Conservation (phyloP, 2,797 vertebrate species). For the Gallirallus australis region DNA sequence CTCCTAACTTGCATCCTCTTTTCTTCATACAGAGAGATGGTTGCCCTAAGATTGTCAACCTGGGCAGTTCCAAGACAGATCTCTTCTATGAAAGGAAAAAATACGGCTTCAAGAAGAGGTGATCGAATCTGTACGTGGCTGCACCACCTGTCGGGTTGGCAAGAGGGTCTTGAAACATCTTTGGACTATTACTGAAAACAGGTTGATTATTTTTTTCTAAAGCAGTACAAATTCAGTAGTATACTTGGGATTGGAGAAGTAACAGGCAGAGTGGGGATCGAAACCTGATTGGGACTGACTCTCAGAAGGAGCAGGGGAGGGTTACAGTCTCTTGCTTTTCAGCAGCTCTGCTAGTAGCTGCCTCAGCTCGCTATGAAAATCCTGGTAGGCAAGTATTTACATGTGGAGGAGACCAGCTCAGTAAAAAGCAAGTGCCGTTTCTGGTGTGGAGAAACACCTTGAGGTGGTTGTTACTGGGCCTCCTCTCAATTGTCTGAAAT, state of each 20-base stretch:
- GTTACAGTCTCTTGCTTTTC: not conserved
- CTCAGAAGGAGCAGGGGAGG: not conserved
- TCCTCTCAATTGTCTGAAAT: not conserved
- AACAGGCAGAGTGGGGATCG: not conserved
- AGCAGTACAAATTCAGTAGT: not conserved
- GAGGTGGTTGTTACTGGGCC: not conserved
- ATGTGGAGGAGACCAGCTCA: not conserved
- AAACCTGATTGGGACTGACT: not conserved
- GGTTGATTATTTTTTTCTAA: not conserved
- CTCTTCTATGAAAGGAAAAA: slow-evolving; percentile 99
- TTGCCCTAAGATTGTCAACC: slow-evolving; percentile 97
- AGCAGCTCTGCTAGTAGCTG: not conserved
- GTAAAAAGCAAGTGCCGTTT: not conserved
- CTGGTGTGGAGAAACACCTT: not conserved
- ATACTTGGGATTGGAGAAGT: not conserved
- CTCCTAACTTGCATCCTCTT: not conserved
- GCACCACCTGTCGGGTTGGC: slow-evolving; percentile 25
- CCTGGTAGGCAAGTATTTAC: not conserved
- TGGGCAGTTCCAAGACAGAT: slow-evolving; percentile 98
- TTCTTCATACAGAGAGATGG: slow-evolving; percentile 88
- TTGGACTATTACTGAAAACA: slow-evolving; percentile 9
- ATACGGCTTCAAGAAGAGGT: slow-evolving; percentile 99
- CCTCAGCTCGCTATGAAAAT: not conserved
- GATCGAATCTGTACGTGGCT: slow-evolving; percentile 64
- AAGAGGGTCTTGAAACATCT: not conserved